Percentiles rank a stretch among this genome's conserved stretches.
Evolutionary conservation across 2,888 invertebrate species (phyloP).

Genomic region (Protodeltote pygarga): DNA sequence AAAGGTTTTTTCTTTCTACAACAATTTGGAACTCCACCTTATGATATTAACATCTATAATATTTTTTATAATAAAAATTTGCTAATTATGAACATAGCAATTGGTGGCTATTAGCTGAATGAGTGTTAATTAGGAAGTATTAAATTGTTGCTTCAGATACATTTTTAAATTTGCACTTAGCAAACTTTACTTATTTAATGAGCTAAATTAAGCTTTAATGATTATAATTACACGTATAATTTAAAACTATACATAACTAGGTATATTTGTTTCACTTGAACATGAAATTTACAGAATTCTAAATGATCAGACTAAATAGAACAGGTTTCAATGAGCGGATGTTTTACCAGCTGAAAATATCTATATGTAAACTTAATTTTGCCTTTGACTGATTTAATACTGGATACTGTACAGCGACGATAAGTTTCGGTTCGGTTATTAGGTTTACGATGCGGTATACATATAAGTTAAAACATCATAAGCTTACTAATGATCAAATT

Average conservation of each 20-base stretch:
- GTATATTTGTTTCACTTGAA: neutral
- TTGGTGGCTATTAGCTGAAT: constrained; percentile 56
- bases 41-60: constrained; percentile 1
- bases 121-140: constrained; percentile 68
- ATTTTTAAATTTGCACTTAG: constrained; percentile 33
- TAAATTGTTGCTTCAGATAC: constrained; percentile 54
- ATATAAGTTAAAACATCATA: no score
- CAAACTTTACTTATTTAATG: constrained; percentile 28
- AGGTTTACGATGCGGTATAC: no score
- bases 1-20: no score
- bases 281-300: neutral
- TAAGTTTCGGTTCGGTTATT: no score
- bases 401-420: no score
- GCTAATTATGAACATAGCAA: constrained; percentile 46
- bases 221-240: neutral
- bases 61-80: constrained; percentile 29
- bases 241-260: no score
- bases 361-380: no score
- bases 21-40: neutral
- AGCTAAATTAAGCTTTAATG: constrained; percentile 10
- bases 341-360: constrained; percentile 17
- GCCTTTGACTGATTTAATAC: no score
- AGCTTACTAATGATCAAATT: no score
- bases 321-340: constrained; percentile 8
- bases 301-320: neutral